Base-by-base conservation (phyloP, 2,113 vertebrate genomes). In the Malurus melanocephalus region DNA sequence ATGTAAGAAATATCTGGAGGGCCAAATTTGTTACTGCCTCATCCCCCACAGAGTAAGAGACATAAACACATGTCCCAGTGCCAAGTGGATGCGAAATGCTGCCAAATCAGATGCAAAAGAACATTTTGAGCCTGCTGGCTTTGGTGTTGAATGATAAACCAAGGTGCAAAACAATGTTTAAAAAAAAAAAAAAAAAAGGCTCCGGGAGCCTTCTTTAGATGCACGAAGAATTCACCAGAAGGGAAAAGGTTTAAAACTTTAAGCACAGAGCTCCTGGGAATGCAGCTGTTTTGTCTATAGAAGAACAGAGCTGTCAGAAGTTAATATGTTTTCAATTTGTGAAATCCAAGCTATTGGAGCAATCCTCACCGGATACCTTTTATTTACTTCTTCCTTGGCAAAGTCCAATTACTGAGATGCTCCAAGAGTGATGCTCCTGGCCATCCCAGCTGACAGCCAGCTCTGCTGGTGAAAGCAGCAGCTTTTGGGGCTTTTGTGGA, bases 381-480 rank as follows among this genome's bases (percentile, higher is more conserved):
- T 94, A 90, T 93, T 97, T 88, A 92, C 66, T 62, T 81, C 88
- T 85, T 93, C 66, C 45, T 76, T 95, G 92, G 68, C 69, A 38
- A 93, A 94, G 89, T 53, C 57, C 85, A 95, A 90, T 95, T 94
- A 92, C 92, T 46, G 62, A 93, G 76, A 76, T 92, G 79, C 55
- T 87, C 71, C 88, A 92, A 93, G 95, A 95, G 80, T 93, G 95
- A 96, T 96, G 93, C 82, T 95, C 77, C 68, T 92, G 78, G 94
- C 73, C 88, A 94, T 95, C 90, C 75, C 85, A 92, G 87, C 40
- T 95, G 95, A 95, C 94, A 96, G 94, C 68, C 92, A 90, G 82
- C 68, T 87, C 92, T 76, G 60, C 80, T 71, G 71, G 82, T 88
- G 88, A 93, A 93, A 92, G 75, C 53, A 93, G 30, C 87, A 72